Evolutionary conservation across 2,797 vertebrate genomes (phyloP).

Genomic region (Aphelocoma californica): DNA sequence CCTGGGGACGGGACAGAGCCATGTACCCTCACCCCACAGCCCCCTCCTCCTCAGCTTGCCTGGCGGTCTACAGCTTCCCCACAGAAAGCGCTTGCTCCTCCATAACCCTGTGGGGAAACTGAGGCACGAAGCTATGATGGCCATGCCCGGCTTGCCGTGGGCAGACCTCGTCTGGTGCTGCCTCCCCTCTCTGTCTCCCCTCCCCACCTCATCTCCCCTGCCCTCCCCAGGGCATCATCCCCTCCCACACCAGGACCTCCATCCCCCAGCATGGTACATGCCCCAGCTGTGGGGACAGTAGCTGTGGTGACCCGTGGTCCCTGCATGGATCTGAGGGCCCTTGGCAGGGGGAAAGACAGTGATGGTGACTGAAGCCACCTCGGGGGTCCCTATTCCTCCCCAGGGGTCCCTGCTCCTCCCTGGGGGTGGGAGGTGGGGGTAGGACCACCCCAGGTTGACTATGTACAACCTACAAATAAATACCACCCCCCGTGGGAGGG

Average conservation of each 20-base stretch:
- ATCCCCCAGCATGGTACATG: rapidly evolving
- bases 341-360: neutral
- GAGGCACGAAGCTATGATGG: neutral
- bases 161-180: neutral
- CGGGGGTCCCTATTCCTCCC: neutral
- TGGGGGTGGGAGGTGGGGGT: neutral
- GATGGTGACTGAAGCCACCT: neutral
- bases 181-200: neutral
- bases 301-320: rapidly evolving
- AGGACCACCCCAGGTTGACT: conserved; percentile 65
- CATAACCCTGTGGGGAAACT: neutral
- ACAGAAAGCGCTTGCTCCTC: neutral
- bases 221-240: neutral
- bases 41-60: neutral
- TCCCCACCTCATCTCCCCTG: neutral
- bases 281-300: rapidly evolving
- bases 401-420: neutral
- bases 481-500: conserved; percentile 73
- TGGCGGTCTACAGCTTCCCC: neutral
- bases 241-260: neutral
- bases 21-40: rapidly evolving
- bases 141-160: rapidly evolving
- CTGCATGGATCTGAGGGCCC: neutral
- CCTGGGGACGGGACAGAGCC: rapidly evolving
- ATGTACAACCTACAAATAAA: conserved; percentile 95